Base-by-base conservation (phyloP, 1,140 invertebrate genomes). In the Triops cancriformis region DNA sequence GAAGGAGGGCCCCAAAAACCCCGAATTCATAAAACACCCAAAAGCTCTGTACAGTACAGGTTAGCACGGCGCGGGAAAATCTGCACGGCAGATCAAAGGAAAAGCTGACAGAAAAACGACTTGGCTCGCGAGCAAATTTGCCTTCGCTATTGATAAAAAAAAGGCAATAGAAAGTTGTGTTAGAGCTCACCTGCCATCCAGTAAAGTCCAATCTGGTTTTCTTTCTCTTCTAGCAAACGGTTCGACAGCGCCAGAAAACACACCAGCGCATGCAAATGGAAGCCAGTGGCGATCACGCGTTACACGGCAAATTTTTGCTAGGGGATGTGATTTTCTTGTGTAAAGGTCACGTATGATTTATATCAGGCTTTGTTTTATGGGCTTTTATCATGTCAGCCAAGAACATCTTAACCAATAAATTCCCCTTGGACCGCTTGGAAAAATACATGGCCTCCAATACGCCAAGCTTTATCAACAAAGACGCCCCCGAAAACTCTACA, bases 211-310 rank as follows among this genome's bases (percentile, higher is more conserved):
- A n/a, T n/a, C 31, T 37, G 31, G 31, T 37, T 37, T 37, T 7
- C 7, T 37, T 37, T 37, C 31, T 37, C 31, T 37, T 37, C 7
- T 7, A 37, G 31, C 2, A n/a, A 37, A 2, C 31, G 31, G 2
- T 37, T 37, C 2, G 31, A 37, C 31, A 37, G 31, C 31, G 31
- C 31, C 31, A 37, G 31, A 37, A 37, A 37, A 2, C 31, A 37
- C 31, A 37, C 31, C 31, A 37, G 43, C 51, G 51, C 51, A 64
- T 14, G 14, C 14, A 64, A 14, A 64, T 18, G 18, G 9, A 64
- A 64, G 51, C 51, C 51, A 64, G 23, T 64, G 51, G 51, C 51
- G 51, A 64, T 64, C 51, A 64, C 51, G 51, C 51, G 51, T 64
- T 64, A 64, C 51, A 64, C 9, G n/a, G 7, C 31, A 64, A 64